Evolutionary conservation across 2,797 vertebrate genomes (phyloP).

Genomic region (Rhinoraja longicauda): DNA sequence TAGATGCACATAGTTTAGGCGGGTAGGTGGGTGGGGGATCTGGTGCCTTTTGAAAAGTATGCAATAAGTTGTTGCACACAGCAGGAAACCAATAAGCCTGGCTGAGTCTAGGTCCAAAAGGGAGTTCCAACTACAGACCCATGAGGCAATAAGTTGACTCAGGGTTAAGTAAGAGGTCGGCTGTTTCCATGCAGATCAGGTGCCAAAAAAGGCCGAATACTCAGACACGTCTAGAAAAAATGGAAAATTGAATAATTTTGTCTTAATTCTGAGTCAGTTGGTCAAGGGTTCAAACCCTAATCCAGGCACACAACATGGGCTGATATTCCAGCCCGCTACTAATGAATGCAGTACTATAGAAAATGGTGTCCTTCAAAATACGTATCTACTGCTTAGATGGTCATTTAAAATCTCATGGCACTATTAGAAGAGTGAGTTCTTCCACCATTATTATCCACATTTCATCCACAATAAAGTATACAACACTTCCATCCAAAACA

Average conservation of each 20-base stretch:
- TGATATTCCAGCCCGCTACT: background rate
- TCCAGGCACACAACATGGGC: background rate
- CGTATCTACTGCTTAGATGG: background rate
- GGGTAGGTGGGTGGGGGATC: slow-evolving; percentile 32
- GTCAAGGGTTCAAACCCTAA: slow-evolving; percentile 19
- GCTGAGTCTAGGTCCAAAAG: slow-evolving; percentile 20
- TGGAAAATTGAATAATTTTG: slow-evolving; percentile 23
- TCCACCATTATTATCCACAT: background rate
- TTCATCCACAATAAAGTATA: background rate
- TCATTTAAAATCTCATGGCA: background rate
- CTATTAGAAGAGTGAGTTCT: background rate
- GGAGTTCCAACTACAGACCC: background rate
- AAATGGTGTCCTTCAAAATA: background rate
- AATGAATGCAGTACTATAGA: background rate
- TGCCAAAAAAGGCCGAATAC: slow-evolving; percentile 21
- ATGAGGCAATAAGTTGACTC: slow-evolving; percentile 17
- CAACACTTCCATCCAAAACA: background rate
- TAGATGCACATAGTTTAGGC: slow-evolving; percentile 26
- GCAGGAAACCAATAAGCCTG: slow-evolving; percentile 35
- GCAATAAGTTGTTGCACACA: slow-evolving; percentile 27
- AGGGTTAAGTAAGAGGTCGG: slow-evolving; percentile 13
- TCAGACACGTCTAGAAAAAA: slow-evolving; percentile 37
- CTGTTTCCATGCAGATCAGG: slow-evolving; percentile 9
- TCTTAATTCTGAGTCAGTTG: slow-evolving; percentile 27
- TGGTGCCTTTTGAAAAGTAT: slow-evolving; percentile 20